Conservation (phyloP, 2,888 invertebrate genomes). For the Drosophila limbata region DNA sequence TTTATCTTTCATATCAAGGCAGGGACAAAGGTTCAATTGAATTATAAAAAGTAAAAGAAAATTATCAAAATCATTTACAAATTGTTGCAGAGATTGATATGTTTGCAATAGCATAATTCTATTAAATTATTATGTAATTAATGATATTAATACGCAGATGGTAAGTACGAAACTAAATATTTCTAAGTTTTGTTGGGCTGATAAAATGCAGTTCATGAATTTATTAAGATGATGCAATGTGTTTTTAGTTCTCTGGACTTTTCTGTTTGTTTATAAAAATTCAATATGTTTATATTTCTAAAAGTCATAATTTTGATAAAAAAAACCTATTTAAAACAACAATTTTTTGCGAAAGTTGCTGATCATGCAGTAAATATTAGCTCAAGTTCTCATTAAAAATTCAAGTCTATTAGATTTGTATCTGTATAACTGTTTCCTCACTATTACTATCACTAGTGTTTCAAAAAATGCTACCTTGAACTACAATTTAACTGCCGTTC, state of each 20-base stretch:
- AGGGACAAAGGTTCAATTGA: slow-evolving; percentile 5
- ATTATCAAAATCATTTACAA: slow-evolving; percentile 1
- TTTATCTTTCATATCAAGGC: neutral
- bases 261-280: neutral
- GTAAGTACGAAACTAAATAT: neutral
- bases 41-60: neutral
- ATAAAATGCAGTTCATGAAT: neutral
- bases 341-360: neutral
- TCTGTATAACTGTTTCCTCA: neutral
- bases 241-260: neutral
- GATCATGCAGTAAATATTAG: neutral
- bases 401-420: neutral
- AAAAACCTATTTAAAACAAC: neutral
- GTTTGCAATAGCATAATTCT: neutral
- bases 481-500: neutral
- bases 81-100: neutral
- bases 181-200: neutral
- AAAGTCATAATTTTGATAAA: neutral
- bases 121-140: slow-evolving; percentile 1
- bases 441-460: too few relatives aligned
- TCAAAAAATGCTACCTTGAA: neutral
- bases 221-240: neutral
- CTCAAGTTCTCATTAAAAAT: neutral
- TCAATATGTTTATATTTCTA: neutral
- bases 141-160: neutral